Evolutionary conservation across 2,888 invertebrate genomes (phyloP), one percentile per base, ranked within the genome.

Genomic region (Scaptomyza tumidula): DNA sequence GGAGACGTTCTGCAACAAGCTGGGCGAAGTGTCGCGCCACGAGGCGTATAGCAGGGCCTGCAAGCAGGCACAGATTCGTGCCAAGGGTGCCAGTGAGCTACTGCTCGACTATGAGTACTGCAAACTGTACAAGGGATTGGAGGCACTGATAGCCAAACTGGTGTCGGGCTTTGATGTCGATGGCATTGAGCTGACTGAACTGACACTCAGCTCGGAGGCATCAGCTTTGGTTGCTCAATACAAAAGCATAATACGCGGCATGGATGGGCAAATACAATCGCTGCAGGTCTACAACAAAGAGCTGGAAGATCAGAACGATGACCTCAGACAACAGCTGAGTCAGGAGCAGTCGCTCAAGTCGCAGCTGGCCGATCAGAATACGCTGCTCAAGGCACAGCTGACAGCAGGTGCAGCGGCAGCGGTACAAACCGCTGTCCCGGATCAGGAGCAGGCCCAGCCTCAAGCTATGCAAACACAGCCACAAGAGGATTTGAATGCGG

Each of bases 41-140:
- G 99, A 99, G 93, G 94, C 95, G 44, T 99, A 99, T 93, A 97
- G 96, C 60, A 95, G 95, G 88, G 98, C 99, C 14, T 95, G 97
- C 19, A 99, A 99, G 91, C 97, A 97, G 87, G 98, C 99, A 0
- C 98, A 99, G 92, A 94, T 97, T 33, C 94, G 95, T 46, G 96
- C 96, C 11, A 95, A 95, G 90, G 93, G 94, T 58, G 93, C 97
- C 3, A 93, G 93, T 0, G 98, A 99, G 72, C 93, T 99, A 16
- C 93, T 98, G 58, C 94, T 99, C 44, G 99, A 99, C 92, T 97
- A 97, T 91, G 98, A 98, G 92, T 99, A 99, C 93, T 98, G 98
- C 88, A 95, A 95, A 89, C 93, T 99, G 29, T 97, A 98, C 91
- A 99, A 98, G 92, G 94, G 94, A 0, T 92, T 96, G 35, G 97